Evolutionary conservation across 2,113 vertebrate genomes (phyloP).

Genomic region (Machaerirhynchus nigripectus): DNA sequence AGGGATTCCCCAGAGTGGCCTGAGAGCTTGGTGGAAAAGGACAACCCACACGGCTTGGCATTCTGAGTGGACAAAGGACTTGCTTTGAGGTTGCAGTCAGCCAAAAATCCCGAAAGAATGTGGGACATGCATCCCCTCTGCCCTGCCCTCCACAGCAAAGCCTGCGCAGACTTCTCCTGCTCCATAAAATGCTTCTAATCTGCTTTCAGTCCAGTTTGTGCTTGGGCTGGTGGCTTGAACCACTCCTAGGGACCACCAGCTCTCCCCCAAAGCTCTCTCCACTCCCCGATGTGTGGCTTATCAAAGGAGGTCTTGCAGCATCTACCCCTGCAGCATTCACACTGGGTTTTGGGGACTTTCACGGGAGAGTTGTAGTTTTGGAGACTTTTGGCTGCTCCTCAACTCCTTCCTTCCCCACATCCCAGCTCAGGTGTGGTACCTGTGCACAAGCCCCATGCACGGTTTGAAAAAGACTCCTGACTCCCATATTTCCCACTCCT

Average conservation of each 20-base stretch:
- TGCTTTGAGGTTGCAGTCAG: background rate
- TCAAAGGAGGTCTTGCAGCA: background rate
- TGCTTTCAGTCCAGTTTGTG: background rate
- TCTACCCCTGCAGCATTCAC: background rate
- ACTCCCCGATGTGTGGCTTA: background rate
- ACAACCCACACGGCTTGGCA: background rate
- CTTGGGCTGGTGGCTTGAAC: background rate
- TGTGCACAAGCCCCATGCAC: rapidly evolving
- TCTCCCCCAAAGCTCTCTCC: background rate
- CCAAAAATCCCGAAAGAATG: background rate
- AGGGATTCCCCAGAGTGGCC: background rate
- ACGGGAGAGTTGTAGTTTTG: background rate
- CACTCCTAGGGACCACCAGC: background rate
- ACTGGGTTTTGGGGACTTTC: rapidly evolving
- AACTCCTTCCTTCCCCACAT: background rate
- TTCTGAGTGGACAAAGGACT: background rate
- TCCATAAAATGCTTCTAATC: background rate
- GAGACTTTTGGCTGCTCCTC: background rate
- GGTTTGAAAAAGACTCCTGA: background rate
- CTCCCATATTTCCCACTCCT: background rate
- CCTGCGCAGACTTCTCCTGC: background rate
- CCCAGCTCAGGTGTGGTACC: background rate
- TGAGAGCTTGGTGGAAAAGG: background rate
- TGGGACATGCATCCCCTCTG: background rate
- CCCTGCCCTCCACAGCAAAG: background rate